phyloP scores from a whole-genome alignment of 2,888 invertebrate genomes.

The Pilophorus perplexus region DNA sequence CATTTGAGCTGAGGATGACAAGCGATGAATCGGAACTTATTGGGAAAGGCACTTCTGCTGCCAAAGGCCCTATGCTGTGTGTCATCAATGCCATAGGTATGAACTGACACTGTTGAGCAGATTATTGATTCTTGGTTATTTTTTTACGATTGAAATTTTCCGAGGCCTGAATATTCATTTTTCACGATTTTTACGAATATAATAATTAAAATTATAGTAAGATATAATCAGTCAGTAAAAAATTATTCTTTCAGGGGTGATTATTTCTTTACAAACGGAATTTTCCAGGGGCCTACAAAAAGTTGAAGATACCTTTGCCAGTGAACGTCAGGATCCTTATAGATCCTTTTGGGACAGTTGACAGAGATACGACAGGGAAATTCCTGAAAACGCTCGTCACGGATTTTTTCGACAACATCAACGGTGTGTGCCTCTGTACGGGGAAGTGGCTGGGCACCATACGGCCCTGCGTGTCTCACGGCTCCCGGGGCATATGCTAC shows the following conservation, averaged over 20 bases:
- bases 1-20: background rate
- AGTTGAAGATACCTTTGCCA: constrained; percentile 3
- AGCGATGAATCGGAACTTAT: background rate
- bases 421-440: constrained; percentile 13
- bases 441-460: constrained; percentile 6
- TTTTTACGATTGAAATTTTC: too few relatives aligned
- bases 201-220: too few relatives aligned
- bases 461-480: constrained; percentile 19
- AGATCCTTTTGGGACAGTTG: constrained; percentile 6
- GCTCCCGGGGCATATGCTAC: constrained; percentile 21
- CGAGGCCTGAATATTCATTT: too few relatives aligned
- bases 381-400: background rate
- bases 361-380: constrained; percentile 1
- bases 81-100: constrained; percentile 28
- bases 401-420: constrained; percentile 19
- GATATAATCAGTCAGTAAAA: too few relatives aligned
- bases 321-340: constrained; percentile 26
- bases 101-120: too few relatives aligned
- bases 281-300: constrained; percentile 20
- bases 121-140: too few relatives aligned
- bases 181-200: too few relatives aligned
- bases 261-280: too few relatives aligned
- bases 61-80: constrained; percentile 19
- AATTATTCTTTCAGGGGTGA: too few relatives aligned
- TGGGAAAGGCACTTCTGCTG: constrained; percentile 3